These are phyloP conservation scores for Cyprinella venusta DNA, from an alignment of 2,797 vertebrate species.

Conservation along the genomic window DNA sequence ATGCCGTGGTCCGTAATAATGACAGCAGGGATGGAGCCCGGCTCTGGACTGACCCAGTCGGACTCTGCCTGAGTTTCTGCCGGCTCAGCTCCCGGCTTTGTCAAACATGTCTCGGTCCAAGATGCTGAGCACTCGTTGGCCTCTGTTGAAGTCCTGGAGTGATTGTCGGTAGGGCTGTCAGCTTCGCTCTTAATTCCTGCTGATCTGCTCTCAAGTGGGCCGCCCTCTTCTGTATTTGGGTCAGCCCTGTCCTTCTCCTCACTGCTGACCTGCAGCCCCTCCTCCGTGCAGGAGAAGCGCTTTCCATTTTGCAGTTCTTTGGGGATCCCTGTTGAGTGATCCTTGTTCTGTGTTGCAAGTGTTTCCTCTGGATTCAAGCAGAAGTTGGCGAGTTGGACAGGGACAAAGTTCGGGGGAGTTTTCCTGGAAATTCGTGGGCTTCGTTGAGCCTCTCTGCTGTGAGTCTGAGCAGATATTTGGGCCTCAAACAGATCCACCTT, in stretches of 20 bases:
- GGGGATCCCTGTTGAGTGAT: slow-evolving; percentile 56
- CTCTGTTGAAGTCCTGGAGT: slow-evolving; percentile 49
- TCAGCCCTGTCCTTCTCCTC: slow-evolving; percentile 52
- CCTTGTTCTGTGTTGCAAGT: slow-evolving; percentile 63
- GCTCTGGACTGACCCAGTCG: slow-evolving; percentile 40
- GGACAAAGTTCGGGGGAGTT: slow-evolving; percentile 48
- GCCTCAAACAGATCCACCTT: slow-evolving; percentile 93
- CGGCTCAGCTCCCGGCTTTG: slow-evolving; percentile 34
- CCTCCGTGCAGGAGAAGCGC: slow-evolving; percentile 57
- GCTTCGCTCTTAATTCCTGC: slow-evolving; percentile 49
- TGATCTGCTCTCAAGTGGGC: slow-evolving; percentile 59
- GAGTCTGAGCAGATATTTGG: slow-evolving; percentile 87
- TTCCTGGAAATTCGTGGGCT: slow-evolving; percentile 82
- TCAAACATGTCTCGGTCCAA: slow-evolving; percentile 37
- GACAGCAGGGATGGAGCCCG: slow-evolving; percentile 83
- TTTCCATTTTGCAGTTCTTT: slow-evolving; percentile 78
- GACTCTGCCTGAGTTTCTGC: slow-evolving; percentile 36
- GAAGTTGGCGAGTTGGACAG: slow-evolving; percentile 27
- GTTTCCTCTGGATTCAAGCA: slow-evolving; percentile 58
- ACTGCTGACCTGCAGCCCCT: slow-evolving; percentile 50
- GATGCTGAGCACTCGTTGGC: slow-evolving; percentile 35
- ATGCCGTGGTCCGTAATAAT: slow-evolving; percentile 91
- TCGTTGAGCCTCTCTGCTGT: slow-evolving; percentile 76
- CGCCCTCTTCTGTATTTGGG: slow-evolving; percentile 57
- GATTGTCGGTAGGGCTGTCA: slow-evolving; percentile 26